These are phyloP conservation scores for Drosophila cognata DNA, from an alignment of 2,888 invertebrate species.

Conservation along the genomic window DNA sequence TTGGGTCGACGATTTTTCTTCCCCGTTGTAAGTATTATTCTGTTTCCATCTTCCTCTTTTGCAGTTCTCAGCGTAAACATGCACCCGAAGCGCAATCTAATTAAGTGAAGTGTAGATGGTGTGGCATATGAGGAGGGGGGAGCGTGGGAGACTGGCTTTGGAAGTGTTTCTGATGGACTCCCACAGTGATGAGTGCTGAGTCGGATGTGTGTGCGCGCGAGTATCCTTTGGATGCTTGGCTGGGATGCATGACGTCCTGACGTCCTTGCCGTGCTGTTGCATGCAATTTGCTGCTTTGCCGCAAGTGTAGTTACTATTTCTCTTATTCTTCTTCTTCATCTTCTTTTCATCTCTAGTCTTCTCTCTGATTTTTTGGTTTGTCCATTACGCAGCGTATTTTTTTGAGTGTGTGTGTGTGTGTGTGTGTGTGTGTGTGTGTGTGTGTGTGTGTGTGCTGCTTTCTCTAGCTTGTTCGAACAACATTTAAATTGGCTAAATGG, in stretches of 20 bases:
- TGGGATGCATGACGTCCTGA: slow-evolving; percentile 32
- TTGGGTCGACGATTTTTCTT: slow-evolving; percentile 50
- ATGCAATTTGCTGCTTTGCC: slow-evolving; percentile 61
- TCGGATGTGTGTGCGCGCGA: slow-evolving; percentile 17
- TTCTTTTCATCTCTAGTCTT: background rate
- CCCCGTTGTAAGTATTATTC: slow-evolving; percentile 18
- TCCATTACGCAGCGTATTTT: slow-evolving; percentile 44
- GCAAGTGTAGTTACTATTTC: slow-evolving; percentile 47
- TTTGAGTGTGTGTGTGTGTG: too few species aligned
- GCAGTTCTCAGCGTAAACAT: slow-evolving; percentile 62
- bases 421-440: background rate
- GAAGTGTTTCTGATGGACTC: slow-evolving; percentile 53
- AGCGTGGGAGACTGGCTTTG: background rate
- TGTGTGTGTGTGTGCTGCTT: slow-evolving; percentile 26
- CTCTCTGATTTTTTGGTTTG: slow-evolving; percentile 57
- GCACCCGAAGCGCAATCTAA: slow-evolving; percentile 77
- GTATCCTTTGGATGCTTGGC: slow-evolving; percentile 28
- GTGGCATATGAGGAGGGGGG: slow-evolving; percentile 3
- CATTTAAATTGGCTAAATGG: slow-evolving; percentile 75
- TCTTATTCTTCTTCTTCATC: background rate
- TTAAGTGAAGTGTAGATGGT: slow-evolving; percentile 65
- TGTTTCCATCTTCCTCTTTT: slow-evolving; percentile 12
- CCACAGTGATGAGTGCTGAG: slow-evolving; percentile 23
- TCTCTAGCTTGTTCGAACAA: slow-evolving; percentile 63
- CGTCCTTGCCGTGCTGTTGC: slow-evolving; percentile 54